Percentiles rank a stretch among this genome's conserved stretches.
phyloP scores from a whole-genome alignment of 2,888 invertebrate genomes.

The Aporophyla nigra region DNA sequence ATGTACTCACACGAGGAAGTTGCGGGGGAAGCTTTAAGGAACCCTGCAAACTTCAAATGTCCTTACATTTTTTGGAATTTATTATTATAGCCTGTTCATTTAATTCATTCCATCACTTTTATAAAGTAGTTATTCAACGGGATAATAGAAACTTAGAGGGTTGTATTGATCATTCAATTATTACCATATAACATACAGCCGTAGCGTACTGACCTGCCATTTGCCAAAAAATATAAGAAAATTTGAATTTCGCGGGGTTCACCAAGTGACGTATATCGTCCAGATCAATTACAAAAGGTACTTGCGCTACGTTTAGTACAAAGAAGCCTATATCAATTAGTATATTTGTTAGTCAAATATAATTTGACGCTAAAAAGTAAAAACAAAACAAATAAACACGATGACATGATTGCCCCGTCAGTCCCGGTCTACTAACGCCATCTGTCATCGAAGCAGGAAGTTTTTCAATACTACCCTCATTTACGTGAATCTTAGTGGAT shows the following conservation, averaged over 20 bases:
- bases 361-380: not conserved
- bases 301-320: not conserved
- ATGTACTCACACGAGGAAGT: conserved; percentile 53
- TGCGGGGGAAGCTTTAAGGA: too few relatives aligned
- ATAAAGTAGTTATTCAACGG: too few relatives aligned
- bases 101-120: too few relatives aligned
- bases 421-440: conserved; percentile 9
- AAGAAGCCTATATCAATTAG: conserved; percentile 4
- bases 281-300: not conserved
- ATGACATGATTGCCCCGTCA: not conserved
- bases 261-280: not conserved
- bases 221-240: too few relatives aligned
- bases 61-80: too few relatives aligned
- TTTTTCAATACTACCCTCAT: conserved; percentile 4
- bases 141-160: too few relatives aligned
- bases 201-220: too few relatives aligned
- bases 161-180: too few relatives aligned
- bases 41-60: too few relatives aligned
- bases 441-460: not conserved
- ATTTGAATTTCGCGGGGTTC: too few relatives aligned
- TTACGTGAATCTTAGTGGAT: not conserved
- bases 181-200: too few relatives aligned
- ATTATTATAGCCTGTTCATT: too few relatives aligned
- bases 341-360: conserved; percentile 24
- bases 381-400: conserved; percentile 18